Evolutionary conservation across 2,113 vertebrate genomes (phyloP), one percentile per base, ranked within the genome.

Genomic region (Hiodon tergisus): DNA sequence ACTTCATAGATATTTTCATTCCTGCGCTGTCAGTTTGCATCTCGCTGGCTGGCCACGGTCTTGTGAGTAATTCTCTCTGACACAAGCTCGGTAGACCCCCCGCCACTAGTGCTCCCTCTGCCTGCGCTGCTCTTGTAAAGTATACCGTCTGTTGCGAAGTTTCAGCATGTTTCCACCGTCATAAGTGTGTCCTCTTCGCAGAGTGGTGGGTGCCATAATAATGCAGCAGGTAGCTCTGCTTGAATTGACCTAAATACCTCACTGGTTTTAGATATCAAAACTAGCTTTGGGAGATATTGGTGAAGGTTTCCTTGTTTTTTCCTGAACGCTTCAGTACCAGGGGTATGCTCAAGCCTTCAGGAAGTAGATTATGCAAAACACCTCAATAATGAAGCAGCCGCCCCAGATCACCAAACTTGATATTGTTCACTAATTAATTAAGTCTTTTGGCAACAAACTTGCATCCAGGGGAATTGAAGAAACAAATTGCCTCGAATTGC

Each of bases 401-500:
- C 67, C 66, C 52, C 74, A 76, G 58, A 76, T 76, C 68, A 76
- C 58, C 67, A 71, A 76, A 76, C 31, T 63, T 63, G 68, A 70
- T 63, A 63, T 62, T 31, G 54, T 63, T 71, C 60, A 14, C 60
- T 71, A 84, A 86, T 87, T 87, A 87, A 87, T 88, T 84, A 85
- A 82, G 77, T 77, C 79, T 82, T 87, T 87, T 83, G 81, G 80
- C 81, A 83, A 74, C 57, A 74, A 65, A 80, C 73, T 65, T 62
- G 81, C 71, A 73, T 82, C 77, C 65, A 72, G 71, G 78, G 78
- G 77, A 85, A 84, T 76, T 78, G 66, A 85, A 79, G 80, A 82
- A 84, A 85, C 82, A 69, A 86, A 88, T 83, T 85, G 81, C 76
- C 66, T 80, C 13, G 78, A 86, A 86, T 85, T 73, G 78, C 77